Conservation (phyloP, 2,888 invertebrate species). For the Eurois occulta region DNA sequence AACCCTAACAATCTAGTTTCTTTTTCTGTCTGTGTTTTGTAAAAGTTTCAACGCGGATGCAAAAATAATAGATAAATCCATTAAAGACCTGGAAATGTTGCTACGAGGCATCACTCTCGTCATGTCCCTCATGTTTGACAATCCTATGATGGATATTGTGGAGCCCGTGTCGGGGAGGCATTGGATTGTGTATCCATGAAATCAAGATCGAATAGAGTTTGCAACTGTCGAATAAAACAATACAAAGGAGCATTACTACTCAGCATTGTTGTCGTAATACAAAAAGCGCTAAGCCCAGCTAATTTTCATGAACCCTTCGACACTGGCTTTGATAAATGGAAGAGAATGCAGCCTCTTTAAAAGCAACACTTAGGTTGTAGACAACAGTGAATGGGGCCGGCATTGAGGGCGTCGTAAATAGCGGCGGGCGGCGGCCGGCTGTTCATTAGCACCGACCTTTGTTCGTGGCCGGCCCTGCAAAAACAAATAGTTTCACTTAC, state of each 20-base stretch:
- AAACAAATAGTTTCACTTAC: conserved; percentile 67
- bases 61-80: not conserved
- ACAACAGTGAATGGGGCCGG: conserved; percentile 67
- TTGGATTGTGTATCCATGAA: not conserved
- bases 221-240: not conserved
- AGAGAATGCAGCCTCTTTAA: conserved; percentile 67
- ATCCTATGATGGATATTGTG: conserved; percentile 2
- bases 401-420: conserved; percentile 72
- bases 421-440: conserved; percentile 56
- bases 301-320: conserved; percentile 66
- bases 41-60: not conserved
- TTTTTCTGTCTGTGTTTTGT: not conserved
- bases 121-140: not conserved
- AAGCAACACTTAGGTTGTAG: conserved; percentile 73
- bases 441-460: conserved; percentile 76
- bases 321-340: conserved; percentile 70
- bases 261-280: conserved; percentile 16
- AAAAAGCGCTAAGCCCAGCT: conserved; percentile 55
- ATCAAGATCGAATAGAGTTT: not conserved
- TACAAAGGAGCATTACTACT: not conserved
- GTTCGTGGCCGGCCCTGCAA: conserved; percentile 68
- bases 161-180: not conserved
- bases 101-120: not conserved
- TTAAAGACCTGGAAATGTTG: conserved; percentile 5
- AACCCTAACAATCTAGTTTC: not conserved